These are phyloP conservation scores for Aphodius granarius DNA, from an alignment of 2,888 invertebrate genomes.

Conservation along the genomic window DNA sequence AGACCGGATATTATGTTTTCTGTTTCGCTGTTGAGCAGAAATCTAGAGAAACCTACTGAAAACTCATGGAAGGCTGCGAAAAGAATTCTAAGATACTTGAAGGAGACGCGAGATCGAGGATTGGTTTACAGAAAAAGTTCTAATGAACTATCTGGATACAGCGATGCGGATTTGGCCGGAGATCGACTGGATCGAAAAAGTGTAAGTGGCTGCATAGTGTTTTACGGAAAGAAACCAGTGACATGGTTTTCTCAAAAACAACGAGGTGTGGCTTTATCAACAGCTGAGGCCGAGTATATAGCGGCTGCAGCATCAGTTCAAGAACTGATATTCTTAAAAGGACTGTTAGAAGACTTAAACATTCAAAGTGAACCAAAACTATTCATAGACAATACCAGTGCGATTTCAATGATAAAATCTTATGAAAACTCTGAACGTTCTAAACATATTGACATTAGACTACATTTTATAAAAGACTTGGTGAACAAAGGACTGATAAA, in stretches of 20 bases:
- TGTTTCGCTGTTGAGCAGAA: background rate
- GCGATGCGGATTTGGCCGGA: slow-evolving; percentile 29
- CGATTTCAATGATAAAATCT: slow-evolving; percentile 9
- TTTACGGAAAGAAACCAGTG: slow-evolving; percentile 15
- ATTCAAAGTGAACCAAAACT: too few relatives aligned
- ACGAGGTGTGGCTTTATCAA: slow-evolving; percentile 26
- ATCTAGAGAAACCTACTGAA: slow-evolving; percentile 4
- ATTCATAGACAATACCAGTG: background rate
- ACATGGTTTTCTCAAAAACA: slow-evolving; percentile 30
- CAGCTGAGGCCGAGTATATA: slow-evolving; percentile 23
- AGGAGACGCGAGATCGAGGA: slow-evolving; percentile 13
- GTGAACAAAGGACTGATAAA: slow-evolving; percentile 10
- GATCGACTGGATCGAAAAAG: slow-evolving; percentile 25
- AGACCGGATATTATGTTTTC: too few relatives aligned
- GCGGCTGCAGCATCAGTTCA: too few relatives aligned
- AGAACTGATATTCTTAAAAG: slow-evolving; percentile 12
- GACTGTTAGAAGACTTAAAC: background rate
- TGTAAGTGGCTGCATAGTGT: slow-evolving; percentile 27
- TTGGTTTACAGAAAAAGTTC: slow-evolving; percentile 7
- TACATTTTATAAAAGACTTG: slow-evolving; percentile 22
- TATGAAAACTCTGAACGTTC: slow-evolving; percentile 20
- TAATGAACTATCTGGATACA: slow-evolving; percentile 14
- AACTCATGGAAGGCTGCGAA: slow-evolving; percentile 16
- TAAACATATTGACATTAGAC: slow-evolving; percentile 21
- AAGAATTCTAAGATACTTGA: slow-evolving; percentile 19